Evolutionary conservation across 2,113 vertebrate genomes (phyloP).

Genomic region (Ardeotis arabs): DNA sequence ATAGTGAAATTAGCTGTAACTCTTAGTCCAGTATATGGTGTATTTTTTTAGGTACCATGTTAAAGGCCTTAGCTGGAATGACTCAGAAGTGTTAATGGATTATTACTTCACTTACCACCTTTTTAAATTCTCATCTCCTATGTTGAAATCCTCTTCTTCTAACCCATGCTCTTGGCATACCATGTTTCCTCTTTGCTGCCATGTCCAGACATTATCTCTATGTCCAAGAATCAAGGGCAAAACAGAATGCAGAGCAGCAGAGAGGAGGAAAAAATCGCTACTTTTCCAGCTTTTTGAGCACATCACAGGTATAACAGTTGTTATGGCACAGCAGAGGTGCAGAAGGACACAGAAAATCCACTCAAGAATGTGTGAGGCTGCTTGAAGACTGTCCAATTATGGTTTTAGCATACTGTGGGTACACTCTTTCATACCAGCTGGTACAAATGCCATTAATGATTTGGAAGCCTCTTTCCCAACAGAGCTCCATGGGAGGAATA

Average conservation of each 20-base stretch:
- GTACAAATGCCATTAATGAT: not conserved
- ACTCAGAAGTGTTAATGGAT: not conserved
- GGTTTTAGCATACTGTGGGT: not conserved
- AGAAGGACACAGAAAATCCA: not conserved
- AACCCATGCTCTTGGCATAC: not conserved
- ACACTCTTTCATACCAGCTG: accelerated
- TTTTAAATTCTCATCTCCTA: not conserved
- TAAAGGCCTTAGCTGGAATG: not conserved
- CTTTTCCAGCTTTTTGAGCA: not conserved
- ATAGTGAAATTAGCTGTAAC: not conserved
- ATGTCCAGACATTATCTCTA: not conserved
- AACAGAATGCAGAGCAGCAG: not conserved
- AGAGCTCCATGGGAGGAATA: not conserved
- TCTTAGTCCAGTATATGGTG: not conserved
- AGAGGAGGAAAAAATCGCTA: not conserved
- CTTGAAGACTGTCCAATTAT: not conserved
- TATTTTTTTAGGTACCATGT: not conserved
- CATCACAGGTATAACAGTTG: not conserved
- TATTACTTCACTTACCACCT: not conserved
- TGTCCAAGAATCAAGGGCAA: not conserved
- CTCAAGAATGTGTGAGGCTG: not conserved
- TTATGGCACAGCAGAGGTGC: not conserved
- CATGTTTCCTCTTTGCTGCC: not conserved
- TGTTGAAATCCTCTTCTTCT: not conserved
- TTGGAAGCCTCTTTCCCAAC: not conserved